These are phyloP conservation scores for Sapayoa aenigma DNA, from an alignment of 2,113 vertebrate genomes.

Conservation along the genomic window DNA sequence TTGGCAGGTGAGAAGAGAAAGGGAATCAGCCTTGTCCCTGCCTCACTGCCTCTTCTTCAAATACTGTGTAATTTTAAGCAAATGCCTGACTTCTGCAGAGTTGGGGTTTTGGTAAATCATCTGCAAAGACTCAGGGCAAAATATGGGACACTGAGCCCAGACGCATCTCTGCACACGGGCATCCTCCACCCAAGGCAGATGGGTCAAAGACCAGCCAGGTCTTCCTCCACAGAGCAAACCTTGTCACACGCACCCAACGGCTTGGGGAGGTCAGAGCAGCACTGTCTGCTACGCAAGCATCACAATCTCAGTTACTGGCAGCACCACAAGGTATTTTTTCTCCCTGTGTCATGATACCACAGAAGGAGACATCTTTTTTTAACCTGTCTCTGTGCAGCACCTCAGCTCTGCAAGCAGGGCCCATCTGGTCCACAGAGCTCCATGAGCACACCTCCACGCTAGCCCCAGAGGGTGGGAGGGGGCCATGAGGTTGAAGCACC, in stretches of 20 bases:
- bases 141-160: fast-evolving
- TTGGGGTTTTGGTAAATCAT: background rate
- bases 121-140: background rate
- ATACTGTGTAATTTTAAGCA: background rate
- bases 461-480: background rate
- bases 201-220: background rate
- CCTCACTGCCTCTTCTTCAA: background rate
- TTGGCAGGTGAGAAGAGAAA: background rate
- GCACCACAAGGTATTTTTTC: background rate
- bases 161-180: background rate
- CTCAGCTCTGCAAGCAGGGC: background rate
- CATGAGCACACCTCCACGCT: background rate
- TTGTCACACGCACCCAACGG: fast-evolving
- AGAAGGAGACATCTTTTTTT: constrained; percentile 20
- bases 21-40: background rate
- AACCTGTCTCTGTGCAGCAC: background rate
- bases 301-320: background rate
- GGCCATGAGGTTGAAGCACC: background rate
- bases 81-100: background rate
- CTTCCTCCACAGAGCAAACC: background rate
- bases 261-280: background rate
- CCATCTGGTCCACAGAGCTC: background rate
- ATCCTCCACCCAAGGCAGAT: background rate
- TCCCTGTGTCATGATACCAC: background rate
- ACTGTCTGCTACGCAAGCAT: fast-evolving